These are phyloP conservation scores for Delphinapterus leucas DNA, from an alignment of 2,113 vertebrate genomes.

Conservation along the genomic window DNA sequence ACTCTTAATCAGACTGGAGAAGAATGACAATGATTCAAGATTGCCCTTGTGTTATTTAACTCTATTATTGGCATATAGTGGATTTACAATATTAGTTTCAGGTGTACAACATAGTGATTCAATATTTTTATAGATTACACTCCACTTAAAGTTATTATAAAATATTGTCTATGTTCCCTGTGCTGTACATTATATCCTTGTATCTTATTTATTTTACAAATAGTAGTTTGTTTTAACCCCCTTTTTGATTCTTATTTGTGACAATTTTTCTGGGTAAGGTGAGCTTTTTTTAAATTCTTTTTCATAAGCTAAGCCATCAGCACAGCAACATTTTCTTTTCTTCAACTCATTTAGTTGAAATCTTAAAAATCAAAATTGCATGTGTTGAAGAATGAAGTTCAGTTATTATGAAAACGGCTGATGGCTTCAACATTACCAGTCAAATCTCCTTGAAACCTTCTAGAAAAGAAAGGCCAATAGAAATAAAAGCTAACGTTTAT, in stretches of 20 bases:
- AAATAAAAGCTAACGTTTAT: not conserved
- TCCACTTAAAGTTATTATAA: not conserved
- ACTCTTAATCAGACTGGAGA: not conserved
- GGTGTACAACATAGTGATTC: not conserved
- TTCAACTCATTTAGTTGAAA: not conserved
- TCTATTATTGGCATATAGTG: not conserved
- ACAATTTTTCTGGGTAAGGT: not conserved
- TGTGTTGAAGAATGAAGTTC: not conserved
- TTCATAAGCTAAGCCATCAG: not conserved
- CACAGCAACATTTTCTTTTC: not conserved
- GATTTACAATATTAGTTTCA: not conserved
- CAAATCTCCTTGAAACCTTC: not conserved
- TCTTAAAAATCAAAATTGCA: slow-evolving; percentile 38
- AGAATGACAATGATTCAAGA: not conserved
- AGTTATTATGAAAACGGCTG: not conserved
- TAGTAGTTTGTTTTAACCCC: not conserved
- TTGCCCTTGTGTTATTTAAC: not conserved
- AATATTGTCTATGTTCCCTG: not conserved
- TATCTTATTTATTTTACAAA: not conserved
- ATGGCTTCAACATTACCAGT: not conserved
- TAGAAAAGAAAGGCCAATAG: slow-evolving; percentile 14
- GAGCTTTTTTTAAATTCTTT: not conserved
- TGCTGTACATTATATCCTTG: not conserved
- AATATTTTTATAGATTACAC: not conserved
- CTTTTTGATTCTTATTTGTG: not conserved